Base-by-base conservation (phyloP, 2,113 vertebrate species). In the Zeus faber region DNA sequence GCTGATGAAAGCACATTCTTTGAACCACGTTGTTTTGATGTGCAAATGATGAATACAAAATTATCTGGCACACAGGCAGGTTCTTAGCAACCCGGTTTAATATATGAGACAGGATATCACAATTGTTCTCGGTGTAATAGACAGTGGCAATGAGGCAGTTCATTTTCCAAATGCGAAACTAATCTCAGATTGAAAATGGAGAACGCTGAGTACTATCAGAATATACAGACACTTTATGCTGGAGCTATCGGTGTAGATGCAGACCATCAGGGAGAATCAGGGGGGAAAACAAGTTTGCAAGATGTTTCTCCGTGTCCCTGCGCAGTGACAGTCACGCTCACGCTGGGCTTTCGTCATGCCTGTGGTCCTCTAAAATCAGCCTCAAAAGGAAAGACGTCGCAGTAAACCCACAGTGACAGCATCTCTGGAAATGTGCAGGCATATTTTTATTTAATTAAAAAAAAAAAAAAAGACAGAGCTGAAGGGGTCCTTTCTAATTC, bases 31-130 rank as follows among this genome's bases (percentile, higher is more conserved):
- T 9, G 43, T 18, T 57, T 67, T 73, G 48, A 61, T 81, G 58
- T 74, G 50, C 31, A 75, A 65, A 60, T 70, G 33, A 54, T 67
- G 43, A 69, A 45, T 20, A 44, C 33, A 54, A 49, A 66, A 62
- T 70, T 60, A 61, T 54, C 53, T 41, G 21, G 59, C 44, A 56
- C 43, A 56, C 26, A n/a, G 37, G 16, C 46, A 27, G 24, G 13
- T 33, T 7, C 8, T 25, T 16, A 1, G 10, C 76, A 47, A 62
- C 56, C 39, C 21, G 48, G 27, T 61, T 58, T 33, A 48, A 53
- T 40, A 56, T 40, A 35, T 58, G 50, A 71, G 56, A 26, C 51
- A 24, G 35, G 17, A 37, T 20, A 53, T 66, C 21, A 6, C n/a
- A n/a, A n/a, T n/a, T n/a, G n/a, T n/a, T n/a, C n/a, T n/a, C n/a